Base-by-base conservation (phyloP, 2,888 invertebrate genomes). In the Drosophila pegasa region DNA sequence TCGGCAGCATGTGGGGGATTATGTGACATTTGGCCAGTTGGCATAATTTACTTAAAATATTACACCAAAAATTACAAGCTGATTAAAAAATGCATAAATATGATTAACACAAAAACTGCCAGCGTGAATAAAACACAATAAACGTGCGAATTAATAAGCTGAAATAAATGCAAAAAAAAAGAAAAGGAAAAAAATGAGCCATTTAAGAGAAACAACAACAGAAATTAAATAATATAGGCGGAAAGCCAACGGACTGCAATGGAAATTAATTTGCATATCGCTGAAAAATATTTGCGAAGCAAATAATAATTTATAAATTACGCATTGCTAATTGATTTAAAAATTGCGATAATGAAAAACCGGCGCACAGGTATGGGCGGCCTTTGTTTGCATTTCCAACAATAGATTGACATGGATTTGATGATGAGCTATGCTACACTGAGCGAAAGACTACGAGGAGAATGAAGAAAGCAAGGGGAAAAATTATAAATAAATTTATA, bases 21-120 rank as follows among this genome's bases (percentile, higher is more conserved):
- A 64, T 59, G 59, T 63, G 65, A 50, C 59, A 59, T 61, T 48
- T 48, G 59, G 20, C 55, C 75, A 56, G 45, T 64, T 74, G 70
- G 55, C 43, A 54, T 63, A 63, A 75, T 78, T 65, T 76, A 58
- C 76, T 73, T 70, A 68, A 78, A 76, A 76, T 58, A 81, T 81
- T 75, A 81, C 69, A 78, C 61, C 67, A 71, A 80, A 62, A 67
- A 65, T 64, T 67, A 71, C 82, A 67, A 71, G 73, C 71, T 70
- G 80, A 68, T 77, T 80, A 76, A 82, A 74, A 70, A 57, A 64
- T 41, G 41, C 56, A 73, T 57, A 63, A 67, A 72, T 71, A 72
- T 71, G 65, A 75, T 75, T 71, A 75, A 71, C 66, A 66, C 61
- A 45, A 31, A 71, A 71, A 54, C 50, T 48, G 56, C 50, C 55